Percentiles rank a stretch among this genome's conserved stretches.
phyloP scores from a whole-genome alignment of 2,888 invertebrate genomes.

The Perdita meconis region DNA sequence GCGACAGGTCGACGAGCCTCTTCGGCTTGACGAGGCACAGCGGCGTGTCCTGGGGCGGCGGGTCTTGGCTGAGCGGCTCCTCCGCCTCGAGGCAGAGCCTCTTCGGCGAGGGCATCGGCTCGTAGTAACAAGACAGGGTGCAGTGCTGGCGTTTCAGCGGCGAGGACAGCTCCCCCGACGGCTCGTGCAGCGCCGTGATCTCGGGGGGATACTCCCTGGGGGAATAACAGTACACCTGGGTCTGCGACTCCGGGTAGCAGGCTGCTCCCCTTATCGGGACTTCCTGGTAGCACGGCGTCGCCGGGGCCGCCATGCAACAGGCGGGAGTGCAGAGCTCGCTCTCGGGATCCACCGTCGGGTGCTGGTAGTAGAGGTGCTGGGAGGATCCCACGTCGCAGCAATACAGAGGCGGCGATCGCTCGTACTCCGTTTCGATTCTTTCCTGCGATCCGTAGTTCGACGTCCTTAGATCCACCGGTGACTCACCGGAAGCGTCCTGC shows the following conservation, averaged over 20 bases:
- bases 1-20: slow-evolving; percentile 52
- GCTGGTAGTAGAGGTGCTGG: slow-evolving; percentile 67
- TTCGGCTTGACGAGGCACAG: slow-evolving; percentile 84
- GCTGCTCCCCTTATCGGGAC: slow-evolving; percentile 61
- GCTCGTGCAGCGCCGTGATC: slow-evolving; percentile 43
- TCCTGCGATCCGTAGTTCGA: slow-evolving; percentile 69
- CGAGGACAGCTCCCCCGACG: slow-evolving; percentile 46
- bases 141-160: slow-evolving; percentile 72
- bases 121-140: slow-evolving; percentile 74
- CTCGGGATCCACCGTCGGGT: slow-evolving; percentile 50
- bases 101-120: slow-evolving; percentile 70
- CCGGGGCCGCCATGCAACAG: slow-evolving; percentile 73
- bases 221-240: slow-evolving; percentile 73
- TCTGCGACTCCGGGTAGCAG: slow-evolving; percentile 69
- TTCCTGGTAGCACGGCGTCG: slow-evolving; percentile 70
- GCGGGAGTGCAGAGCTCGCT: slow-evolving; percentile 73
- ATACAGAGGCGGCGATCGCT: slow-evolving; percentile 63
- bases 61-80: slow-evolving; percentile 62
- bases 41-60: slow-evolving; percentile 82
- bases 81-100: slow-evolving; percentile 69
- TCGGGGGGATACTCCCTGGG: slow-evolving; percentile 68
- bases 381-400: slow-evolving; percentile 72
- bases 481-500: slow-evolving; percentile 73
- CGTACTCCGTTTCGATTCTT: slow-evolving; percentile 73
- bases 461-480: slow-evolving; percentile 79